Conservation (phyloP, 2,797 vertebrate genomes). For the Anisognathus igniventris region DNA sequence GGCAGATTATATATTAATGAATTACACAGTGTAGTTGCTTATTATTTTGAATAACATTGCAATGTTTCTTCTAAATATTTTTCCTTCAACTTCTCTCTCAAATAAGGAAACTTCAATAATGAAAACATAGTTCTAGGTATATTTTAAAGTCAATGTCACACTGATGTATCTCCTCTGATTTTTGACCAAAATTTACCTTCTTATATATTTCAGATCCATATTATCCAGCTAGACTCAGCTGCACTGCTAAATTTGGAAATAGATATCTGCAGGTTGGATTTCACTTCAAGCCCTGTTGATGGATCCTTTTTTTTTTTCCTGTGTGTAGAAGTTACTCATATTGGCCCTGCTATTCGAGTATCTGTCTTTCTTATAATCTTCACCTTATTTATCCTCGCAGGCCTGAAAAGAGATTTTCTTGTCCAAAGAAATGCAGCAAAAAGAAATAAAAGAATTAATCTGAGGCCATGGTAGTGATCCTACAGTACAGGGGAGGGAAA, state of each 20-base stretch:
- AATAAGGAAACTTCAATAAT: background rate
- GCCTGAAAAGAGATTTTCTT: background rate
- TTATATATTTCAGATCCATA: background rate
- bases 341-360: background rate
- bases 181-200: background rate
- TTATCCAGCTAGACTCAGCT: background rate
- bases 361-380: background rate
- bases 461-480: background rate
- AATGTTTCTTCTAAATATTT: background rate
- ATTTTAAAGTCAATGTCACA: background rate
- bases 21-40: background rate
- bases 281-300: background rate
- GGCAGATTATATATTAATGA: background rate
- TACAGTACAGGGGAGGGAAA: background rate
- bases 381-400: background rate
- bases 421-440: background rate
- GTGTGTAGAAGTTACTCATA: background rate
- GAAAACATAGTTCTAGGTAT: background rate
- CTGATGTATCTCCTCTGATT: background rate
- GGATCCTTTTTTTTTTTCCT: background rate
- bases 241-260: background rate
- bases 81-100: background rate
- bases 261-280: background rate
- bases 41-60: background rate
- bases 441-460: background rate